A percentile compares a stretch with the other conserved stretches of the same genome.
Conservation (phyloP, 2,888 invertebrate species). For the Elaeidobius kamerunicus region DNA sequence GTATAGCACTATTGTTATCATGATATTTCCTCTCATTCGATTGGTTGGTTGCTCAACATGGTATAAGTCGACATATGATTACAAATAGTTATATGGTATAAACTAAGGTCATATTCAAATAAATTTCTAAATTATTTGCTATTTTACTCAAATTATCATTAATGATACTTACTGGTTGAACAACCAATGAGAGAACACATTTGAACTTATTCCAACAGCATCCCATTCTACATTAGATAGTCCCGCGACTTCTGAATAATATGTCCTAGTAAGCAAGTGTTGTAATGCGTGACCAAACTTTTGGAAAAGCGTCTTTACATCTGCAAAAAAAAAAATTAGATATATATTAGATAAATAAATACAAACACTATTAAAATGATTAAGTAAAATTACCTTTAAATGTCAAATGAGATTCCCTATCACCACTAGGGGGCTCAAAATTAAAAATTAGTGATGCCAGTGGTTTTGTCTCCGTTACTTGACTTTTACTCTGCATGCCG, state of each 20-base stretch:
- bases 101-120: too few species aligned
- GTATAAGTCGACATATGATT: too few species aligned
- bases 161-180: conserved; percentile 56
- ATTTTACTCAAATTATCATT: not conserved
- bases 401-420: conserved; percentile 64
- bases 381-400: conserved; percentile 50
- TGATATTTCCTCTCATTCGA: too few species aligned
- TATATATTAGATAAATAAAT: not conserved
- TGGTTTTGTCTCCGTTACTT: conserved; percentile 62
- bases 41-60: too few species aligned
- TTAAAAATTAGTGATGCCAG: conserved; percentile 82
- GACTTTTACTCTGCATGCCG: conserved; percentile 70
- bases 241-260: conserved; percentile 82
- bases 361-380: not conserved
- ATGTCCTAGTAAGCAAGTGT: conserved; percentile 77
- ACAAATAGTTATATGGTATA: too few species aligned
- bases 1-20: too few species aligned
- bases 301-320: conserved; percentile 73
- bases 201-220: conserved; percentile 77
- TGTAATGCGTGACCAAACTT: conserved; percentile 88
- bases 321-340: conserved; percentile 42
- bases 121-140: not conserved
- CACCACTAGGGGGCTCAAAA: conserved; percentile 63
- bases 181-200: conserved; percentile 81
- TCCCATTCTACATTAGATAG: conserved; percentile 92